Evolutionary conservation across 2,113 vertebrate genomes (phyloP).

Genomic region (Sapajus apella): DNA sequence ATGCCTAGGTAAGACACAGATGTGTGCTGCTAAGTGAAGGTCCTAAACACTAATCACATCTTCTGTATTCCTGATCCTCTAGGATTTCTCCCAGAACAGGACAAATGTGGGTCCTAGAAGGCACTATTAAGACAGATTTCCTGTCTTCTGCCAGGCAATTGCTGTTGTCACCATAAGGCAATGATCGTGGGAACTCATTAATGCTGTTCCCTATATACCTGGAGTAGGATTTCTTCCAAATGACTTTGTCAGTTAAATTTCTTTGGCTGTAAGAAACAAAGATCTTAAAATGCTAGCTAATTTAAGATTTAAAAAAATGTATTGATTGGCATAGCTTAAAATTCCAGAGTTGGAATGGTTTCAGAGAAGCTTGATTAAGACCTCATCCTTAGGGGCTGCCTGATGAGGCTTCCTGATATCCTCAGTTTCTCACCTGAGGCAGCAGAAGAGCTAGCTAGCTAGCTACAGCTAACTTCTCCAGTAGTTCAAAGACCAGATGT

Average conservation of each 20-base stretch:
- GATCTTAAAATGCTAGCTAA: background rate
- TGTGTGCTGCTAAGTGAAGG: background rate
- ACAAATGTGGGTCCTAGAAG: background rate
- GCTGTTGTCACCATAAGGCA: slow-evolving; percentile 5
- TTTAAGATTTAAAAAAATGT: slow-evolving; percentile 34
- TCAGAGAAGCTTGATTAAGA: slow-evolving; percentile 8
- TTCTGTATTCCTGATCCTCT: background rate
- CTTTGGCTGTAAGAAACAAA: slow-evolving; percentile 37
- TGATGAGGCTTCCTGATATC: background rate
- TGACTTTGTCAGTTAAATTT: background rate
- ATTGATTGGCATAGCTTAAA: background rate
- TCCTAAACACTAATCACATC: background rate
- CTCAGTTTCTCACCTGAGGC: background rate
- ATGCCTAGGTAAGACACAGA: background rate
- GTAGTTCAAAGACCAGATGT: background rate
- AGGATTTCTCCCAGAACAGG: background rate
- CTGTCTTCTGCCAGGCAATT: background rate
- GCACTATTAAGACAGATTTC: background rate
- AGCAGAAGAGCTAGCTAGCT: background rate
- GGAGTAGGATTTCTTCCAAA: slow-evolving; percentile 16
- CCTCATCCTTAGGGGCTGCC: background rate
- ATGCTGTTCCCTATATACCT: background rate
- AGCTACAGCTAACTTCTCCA: background rate
- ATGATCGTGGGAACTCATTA: slow-evolving; percentile 33
- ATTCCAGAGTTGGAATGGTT: background rate